Percentiles rank a stretch among this genome's conserved stretches.
These are phyloP conservation scores for Regulus satrapa DNA, from an alignment of 2,113 vertebrate species.

Conservation along the genomic window DNA sequence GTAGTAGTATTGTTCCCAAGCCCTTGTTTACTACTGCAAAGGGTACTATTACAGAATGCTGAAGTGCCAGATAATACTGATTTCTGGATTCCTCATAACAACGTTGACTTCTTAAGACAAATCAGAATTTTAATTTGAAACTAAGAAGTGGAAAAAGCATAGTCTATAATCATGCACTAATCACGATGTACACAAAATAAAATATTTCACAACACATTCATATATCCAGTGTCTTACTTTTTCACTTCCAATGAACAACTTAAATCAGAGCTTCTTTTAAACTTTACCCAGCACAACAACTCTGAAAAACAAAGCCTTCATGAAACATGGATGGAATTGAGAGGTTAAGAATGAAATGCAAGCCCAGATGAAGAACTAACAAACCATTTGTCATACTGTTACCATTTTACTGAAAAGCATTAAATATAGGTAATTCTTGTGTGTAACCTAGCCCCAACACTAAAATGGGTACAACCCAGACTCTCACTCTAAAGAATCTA, in stretches of 20 bases:
- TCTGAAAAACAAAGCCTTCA: conserved; percentile 25
- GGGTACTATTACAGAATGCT: not conserved
- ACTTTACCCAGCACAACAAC: not conserved
- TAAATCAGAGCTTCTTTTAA: conserved; percentile 36
- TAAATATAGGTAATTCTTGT: conserved; percentile 49
- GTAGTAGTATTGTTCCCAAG: not conserved
- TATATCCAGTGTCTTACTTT: not conserved
- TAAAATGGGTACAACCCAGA: not conserved
- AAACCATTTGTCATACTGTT: conserved; percentile 12
- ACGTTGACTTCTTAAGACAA: not conserved
- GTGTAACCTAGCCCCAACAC: not conserved
- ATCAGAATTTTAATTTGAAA: not conserved
- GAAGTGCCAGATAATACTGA: not conserved
- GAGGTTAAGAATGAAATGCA: conserved; percentile 21
- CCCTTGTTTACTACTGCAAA: not conserved
- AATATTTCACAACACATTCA: not conserved
- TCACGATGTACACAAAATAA: not conserved
- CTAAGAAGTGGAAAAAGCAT: not conserved
- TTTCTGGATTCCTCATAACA: not conserved
- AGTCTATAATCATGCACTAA: not conserved
- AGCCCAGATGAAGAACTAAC: conserved; percentile 45
- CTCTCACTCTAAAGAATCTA: accelerated
- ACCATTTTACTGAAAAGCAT: conserved; percentile 33
- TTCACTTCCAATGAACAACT: conserved; percentile 12
- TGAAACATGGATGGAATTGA: conserved; percentile 23